A percentile compares a stretch with the other conserved stretches of the same genome.
Evolutionary conservation across 2,113 vertebrate genomes (phyloP).

Genomic region (Archilochus colubris): DNA sequence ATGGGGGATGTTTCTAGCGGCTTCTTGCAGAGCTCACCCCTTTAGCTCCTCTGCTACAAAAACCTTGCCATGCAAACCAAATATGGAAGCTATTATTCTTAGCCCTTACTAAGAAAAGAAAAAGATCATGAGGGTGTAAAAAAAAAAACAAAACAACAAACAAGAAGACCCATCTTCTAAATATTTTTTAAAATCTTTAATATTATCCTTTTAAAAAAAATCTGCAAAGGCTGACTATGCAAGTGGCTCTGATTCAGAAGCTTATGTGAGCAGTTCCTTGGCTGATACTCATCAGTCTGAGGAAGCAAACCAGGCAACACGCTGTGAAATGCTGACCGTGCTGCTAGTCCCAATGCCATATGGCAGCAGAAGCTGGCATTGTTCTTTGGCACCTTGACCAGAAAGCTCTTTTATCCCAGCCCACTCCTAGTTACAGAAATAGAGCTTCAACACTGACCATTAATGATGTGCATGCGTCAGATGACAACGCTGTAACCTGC

Average conservation of each 20-base stretch:
- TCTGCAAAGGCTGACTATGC: neutral
- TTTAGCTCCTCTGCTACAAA: neutral
- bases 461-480: neutral
- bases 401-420: neutral
- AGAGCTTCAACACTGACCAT: neutral
- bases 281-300: neutral
- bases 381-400: neutral
- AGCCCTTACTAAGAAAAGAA: neutral
- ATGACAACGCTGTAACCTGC: neutral
- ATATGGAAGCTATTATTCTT: neutral
- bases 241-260: neutral
- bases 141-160: no score
- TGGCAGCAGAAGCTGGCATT: conserved; percentile 28
- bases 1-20: neutral
- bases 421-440: neutral
- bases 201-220: neutral
- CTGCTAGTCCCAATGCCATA: conserved; percentile 36
- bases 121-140: neutral
- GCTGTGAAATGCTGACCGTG: neutral
- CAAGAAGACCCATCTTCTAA: neutral
- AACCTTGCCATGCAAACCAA: neutral
- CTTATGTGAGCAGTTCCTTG: neutral
- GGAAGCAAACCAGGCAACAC: neutral
- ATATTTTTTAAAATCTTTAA: neutral
- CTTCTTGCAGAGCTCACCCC: neutral